A percentile compares a stretch with the other conserved stretches of the same genome.
These are phyloP conservation scores for Archaeoteleia sp. DNA, from an alignment of 2,888 invertebrate genomes.

Conservation along the genomic window DNA sequence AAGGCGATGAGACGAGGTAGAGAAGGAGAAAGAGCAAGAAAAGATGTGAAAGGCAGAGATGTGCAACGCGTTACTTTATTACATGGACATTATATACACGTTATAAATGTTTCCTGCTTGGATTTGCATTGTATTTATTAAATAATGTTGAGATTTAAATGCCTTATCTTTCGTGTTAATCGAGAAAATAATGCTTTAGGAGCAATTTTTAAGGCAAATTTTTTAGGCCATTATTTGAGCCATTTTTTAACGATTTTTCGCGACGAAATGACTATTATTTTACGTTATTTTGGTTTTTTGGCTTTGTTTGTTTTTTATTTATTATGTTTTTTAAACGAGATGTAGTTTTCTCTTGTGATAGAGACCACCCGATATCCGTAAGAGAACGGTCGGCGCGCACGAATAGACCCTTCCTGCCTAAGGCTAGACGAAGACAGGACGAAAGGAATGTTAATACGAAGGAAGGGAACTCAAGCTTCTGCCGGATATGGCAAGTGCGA, in stretches of 20 bases:
- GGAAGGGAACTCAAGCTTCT: conserved; percentile 23
- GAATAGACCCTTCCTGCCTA: conserved; percentile 26
- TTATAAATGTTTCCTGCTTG: not conserved
- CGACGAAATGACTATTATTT: too few relatives aligned
- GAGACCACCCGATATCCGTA: conserved; percentile 36
- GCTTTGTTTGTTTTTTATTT: conserved; percentile 12
- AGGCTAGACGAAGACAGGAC: conserved; percentile 35
- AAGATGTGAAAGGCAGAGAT: conserved; percentile 7
- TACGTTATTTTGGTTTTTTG: too few relatives aligned
- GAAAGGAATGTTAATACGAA: conserved; percentile 48
- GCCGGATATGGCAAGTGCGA: conserved; percentile 2
- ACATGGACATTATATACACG: conserved; percentile 1
- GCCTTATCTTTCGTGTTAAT: not conserved
- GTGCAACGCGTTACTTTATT: not conserved
- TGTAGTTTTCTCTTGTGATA: conserved; percentile 33
- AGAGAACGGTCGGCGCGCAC: conserved; percentile 11
- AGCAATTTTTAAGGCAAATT: not conserved
- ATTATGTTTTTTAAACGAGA: conserved; percentile 10
- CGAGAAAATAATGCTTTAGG: too few relatives aligned
- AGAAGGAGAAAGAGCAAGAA: not conserved
- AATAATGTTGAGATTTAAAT: not conserved
- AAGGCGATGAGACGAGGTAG: not conserved
- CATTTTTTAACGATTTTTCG: too few relatives aligned
- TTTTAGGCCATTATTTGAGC: too few relatives aligned
- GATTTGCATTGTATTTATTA: not conserved